These are phyloP conservation scores for Myrmecobius fasciatus DNA, from an alignment of 2,113 vertebrate species.

Conservation along the genomic window DNA sequence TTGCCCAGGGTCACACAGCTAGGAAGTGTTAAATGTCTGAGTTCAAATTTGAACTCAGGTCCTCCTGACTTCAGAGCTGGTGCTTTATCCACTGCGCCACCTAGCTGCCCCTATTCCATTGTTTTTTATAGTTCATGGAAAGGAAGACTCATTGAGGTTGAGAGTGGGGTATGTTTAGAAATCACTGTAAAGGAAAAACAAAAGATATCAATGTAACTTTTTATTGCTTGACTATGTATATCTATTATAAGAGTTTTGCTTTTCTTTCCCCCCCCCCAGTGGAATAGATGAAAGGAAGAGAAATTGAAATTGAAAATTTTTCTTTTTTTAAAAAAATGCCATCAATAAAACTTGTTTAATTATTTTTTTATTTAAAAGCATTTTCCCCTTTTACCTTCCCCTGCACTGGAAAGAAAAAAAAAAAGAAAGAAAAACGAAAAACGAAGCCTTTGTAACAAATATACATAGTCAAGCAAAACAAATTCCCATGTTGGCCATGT, in stretches of 20 bases:
- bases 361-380: background rate
- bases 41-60: too few relatives aligned
- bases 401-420: background rate
- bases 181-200: background rate
- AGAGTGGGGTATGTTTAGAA: background rate
- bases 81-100: too few relatives aligned
- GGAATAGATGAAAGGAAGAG: background rate
- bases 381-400: background rate
- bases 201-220: background rate
- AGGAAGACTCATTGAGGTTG: background rate
- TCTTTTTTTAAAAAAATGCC: background rate
- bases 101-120: too few relatives aligned
- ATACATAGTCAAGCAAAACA: background rate
- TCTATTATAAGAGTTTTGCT: background rate
- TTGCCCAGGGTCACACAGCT: too few relatives aligned
- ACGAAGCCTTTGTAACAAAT: background rate
- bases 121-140: background rate
- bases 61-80: too few relatives aligned
- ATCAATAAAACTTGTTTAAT: background rate
- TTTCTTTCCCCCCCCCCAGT: background rate
- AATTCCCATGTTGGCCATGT: background rate
- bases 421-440: background rate
- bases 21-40: too few relatives aligned
- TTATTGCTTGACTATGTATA: background rate
- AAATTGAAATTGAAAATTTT: background rate